Conservation (phyloP, 37 sponge, comb jelly and placozoan species). For the Halisarca cf. caerulea region DNA sequence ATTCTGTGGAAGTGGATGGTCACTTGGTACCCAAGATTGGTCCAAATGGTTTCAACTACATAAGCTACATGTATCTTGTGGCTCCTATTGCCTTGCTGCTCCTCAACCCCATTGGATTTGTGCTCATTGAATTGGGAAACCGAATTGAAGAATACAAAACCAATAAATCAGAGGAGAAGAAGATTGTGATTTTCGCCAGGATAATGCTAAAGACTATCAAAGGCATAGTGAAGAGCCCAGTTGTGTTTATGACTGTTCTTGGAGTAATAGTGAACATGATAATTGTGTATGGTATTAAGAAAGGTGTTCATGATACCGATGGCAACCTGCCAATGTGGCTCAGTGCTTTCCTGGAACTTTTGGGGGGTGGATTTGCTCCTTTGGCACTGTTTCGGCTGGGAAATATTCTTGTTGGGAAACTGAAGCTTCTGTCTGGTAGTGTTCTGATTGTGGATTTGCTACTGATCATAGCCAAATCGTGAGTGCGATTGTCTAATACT, state of each 20-base stretch:
- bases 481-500: neutral
- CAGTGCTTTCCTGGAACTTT: conserved; percentile 32
- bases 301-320: neutral
- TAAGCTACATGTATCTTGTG: conserved; percentile 75
- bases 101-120: conserved; percentile 69
- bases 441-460: conserved; percentile 35
- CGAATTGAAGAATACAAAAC: neutral
- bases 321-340: conserved; percentile 38
- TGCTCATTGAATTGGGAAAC: conserved; percentile 52
- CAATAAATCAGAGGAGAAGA: neutral
- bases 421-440: conserved; percentile 46
- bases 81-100: conserved; percentile 63
- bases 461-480: conserved; percentile 60
- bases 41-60: conserved; percentile 43
- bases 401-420: conserved; percentile 75
- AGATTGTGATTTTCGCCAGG: neutral
- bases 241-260: conserved; percentile 70
- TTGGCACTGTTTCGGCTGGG: conserved; percentile 74
- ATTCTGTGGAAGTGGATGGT: conserved; percentile 6
- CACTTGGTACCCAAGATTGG: neutral
- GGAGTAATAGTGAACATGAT: conserved; percentile 65
- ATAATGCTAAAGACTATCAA: conserved; percentile 32
- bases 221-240: conserved; percentile 55
- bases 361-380: conserved; percentile 63
- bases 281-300: conserved; percentile 28